Evolutionary conservation across 2,113 vertebrate genomes (phyloP), one percentile per base, ranked within the genome.

Genomic region (Scomber colias): DNA sequence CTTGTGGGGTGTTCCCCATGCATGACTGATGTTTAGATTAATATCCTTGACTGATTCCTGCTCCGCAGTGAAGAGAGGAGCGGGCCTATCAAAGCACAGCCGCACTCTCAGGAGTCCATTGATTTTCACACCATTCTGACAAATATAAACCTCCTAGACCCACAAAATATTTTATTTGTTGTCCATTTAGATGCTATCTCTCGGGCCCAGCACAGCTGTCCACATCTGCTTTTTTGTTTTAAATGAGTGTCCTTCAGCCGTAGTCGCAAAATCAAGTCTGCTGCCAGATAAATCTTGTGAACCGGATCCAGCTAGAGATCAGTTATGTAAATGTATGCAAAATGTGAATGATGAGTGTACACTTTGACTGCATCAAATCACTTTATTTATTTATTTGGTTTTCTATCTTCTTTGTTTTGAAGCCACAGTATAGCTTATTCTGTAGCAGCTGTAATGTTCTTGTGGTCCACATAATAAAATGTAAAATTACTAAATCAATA

Each of bases 11-110:
- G 86, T 86, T 92, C 83, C 80, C 82, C 89, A 93, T 89, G 91
- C 94, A 94, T 94, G 90, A 92, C 91, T 91, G 92, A 94, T 92
- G 89, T 88, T 90, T 82, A 85, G 90, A 89, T 92, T 93, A 92
- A 90, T 90, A 92, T 89, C 87, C 92, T 90, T 90, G 90, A 93
- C 84, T 88, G 87, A 91, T 85, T 93, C 89, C 45, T 84, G 51
- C 75, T 91, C 86, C 48, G 83, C 51, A 8, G 82, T 83, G 74
- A 82, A 53, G 56, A 86, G 56, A 79, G 54, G 60, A 71, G 79
- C 6, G 19, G 80, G 82, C 73, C 79, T 81, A 90, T 90, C 81
- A 81, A 72, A 80, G 80, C 65, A 53, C 71, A 64, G 72, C 73
- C 76, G 24, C 81, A 75, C 86, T 82, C 84, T 70, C 82, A 84